Evolutionary conservation across 2,797 vertebrate species (phyloP).

Genomic region (Falco peregrinus): DNA sequence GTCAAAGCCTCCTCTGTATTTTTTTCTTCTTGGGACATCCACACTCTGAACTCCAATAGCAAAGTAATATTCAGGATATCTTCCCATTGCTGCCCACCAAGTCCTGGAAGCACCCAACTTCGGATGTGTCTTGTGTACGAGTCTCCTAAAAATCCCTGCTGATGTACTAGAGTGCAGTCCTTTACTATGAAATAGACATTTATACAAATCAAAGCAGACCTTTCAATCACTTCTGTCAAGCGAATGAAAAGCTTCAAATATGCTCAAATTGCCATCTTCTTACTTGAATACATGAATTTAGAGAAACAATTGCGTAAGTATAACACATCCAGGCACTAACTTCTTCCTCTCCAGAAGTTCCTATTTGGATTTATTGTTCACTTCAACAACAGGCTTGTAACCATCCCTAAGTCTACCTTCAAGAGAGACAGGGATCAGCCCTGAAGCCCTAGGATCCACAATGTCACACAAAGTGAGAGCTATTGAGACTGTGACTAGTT

Average conservation of each 20-base stretch:
- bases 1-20: neutral
- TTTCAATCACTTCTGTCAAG: neutral
- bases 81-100: neutral
- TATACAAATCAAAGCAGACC: neutral
- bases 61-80: neutral
- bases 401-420: neutral
- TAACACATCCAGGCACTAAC: neutral
- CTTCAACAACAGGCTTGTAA: neutral
- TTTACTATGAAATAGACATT: neutral
- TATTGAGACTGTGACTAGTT: rapidly evolving
- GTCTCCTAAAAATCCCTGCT: neutral
- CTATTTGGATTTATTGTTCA: neutral
- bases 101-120: neutral
- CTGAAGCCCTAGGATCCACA: neutral
- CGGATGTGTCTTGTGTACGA: neutral
- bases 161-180: neutral
- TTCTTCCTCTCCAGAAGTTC: neutral
- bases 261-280: neutral
- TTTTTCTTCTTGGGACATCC: neutral
- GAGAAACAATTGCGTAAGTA: neutral
- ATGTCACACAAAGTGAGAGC: neutral
- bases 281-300: neutral
- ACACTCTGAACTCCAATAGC: neutral
- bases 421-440: neutral
- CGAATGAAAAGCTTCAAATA: neutral